These are phyloP conservation scores for Chrysopilus asiliformis DNA, from an alignment of 2,888 invertebrate species.

Conservation along the genomic window DNA sequence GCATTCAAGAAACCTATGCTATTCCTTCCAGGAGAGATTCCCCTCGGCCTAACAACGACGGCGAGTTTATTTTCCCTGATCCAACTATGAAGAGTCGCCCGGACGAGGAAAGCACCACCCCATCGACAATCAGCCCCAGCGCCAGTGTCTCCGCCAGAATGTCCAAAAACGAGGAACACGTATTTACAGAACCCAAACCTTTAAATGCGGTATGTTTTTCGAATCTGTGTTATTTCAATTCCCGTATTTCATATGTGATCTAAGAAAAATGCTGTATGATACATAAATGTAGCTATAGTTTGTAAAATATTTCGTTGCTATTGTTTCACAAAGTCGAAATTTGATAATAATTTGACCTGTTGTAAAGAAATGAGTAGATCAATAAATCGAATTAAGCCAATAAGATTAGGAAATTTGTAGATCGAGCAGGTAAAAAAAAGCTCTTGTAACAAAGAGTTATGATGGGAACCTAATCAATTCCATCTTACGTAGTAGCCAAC, in stretches of 20 bases:
- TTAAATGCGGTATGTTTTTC: slow-evolving; percentile 27
- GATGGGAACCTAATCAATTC: no score
- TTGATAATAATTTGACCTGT: neutral
- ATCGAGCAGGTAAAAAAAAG: no score
- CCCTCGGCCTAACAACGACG: slow-evolving; percentile 17
- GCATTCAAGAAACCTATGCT: no score
- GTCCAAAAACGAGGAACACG: slow-evolving; percentile 20
- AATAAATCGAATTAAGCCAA: no score
- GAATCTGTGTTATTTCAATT: slow-evolving; percentile 1
- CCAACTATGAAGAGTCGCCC: slow-evolving; percentile 22
- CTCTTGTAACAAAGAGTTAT: no score
- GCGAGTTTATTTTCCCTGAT: slow-evolving; percentile 33
- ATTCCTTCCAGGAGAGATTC: slow-evolving; percentile 14
- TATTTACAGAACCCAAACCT: slow-evolving; percentile 33
- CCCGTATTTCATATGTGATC: no score
- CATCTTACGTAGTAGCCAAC: no score
- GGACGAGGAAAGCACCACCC: slow-evolving; percentile 27
- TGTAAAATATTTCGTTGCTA: no score
- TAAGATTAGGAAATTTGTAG: no score
- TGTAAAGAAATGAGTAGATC: no score
- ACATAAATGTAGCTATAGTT: no score
- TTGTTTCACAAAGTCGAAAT: slow-evolving; percentile 4
- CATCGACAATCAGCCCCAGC: slow-evolving; percentile 31
- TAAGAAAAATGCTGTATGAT: no score
- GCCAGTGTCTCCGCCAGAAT: slow-evolving; percentile 26